Percentiles rank a stretch among this genome's conserved stretches.
phyloP scores from a whole-genome alignment of 2,113 vertebrate genomes.

The Geothlypis trichas region DNA sequence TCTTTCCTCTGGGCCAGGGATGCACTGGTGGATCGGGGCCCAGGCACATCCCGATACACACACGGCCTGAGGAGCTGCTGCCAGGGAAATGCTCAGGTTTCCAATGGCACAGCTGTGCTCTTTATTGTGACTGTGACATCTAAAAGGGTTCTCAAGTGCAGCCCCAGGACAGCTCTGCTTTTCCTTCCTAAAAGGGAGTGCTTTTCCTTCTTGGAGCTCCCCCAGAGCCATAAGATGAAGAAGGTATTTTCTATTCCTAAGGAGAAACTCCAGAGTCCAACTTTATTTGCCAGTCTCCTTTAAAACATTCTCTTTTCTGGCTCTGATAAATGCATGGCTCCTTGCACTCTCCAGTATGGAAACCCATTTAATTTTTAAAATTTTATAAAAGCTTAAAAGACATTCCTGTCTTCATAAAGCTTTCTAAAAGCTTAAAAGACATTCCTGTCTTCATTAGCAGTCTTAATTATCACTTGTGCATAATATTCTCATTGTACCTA shows the following conservation, averaged over 20 bases:
- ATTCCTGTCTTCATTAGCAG: background rate
- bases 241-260: background rate
- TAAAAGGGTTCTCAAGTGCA: background rate
- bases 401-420: background rate
- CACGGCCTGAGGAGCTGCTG: background rate
- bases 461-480: background rate
- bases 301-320: background rate
- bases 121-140: too few species aligned
- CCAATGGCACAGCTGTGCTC: background rate
- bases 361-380: background rate
- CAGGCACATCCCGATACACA: background rate
- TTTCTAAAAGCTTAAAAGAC: background rate
- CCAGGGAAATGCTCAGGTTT: background rate
- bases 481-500: background rate
- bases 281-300: background rate
- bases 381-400: background rate
- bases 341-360: background rate
- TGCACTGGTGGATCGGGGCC: background rate
- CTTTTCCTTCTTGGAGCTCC: background rate
- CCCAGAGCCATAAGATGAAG: background rate
- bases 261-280: background rate
- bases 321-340: background rate
- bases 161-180: background rate
- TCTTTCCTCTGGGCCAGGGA: background rate
- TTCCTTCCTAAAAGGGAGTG: background rate